Evolutionary conservation across 2,888 invertebrate genomes (phyloP).

Genomic region (Merodon equestris): DNA sequence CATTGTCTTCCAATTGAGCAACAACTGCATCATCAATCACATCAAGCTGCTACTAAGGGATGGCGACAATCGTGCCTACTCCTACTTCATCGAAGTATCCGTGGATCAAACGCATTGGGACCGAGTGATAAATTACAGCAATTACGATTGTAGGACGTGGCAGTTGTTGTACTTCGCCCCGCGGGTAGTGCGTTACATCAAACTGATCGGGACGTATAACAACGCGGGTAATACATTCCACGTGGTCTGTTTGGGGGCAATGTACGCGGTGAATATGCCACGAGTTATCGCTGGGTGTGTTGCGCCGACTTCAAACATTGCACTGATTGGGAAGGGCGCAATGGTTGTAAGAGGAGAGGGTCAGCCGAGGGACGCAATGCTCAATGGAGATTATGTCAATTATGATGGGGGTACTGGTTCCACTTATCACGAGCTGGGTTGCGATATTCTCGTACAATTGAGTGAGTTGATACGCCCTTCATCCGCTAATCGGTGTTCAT

Average conservation of each 20-base stretch:
- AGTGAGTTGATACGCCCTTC: slow-evolving; percentile 78
- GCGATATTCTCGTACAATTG: slow-evolving; percentile 96
- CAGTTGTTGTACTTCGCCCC: slow-evolving; percentile 95
- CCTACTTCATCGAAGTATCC: slow-evolving; percentile 86
- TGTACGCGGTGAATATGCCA: slow-evolving; percentile 88
- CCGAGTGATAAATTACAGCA: slow-evolving; percentile 93
- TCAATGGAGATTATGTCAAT: slow-evolving; percentile 96
- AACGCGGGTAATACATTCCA: slow-evolving; percentile 97
- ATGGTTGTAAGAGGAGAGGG: slow-evolving; percentile 97
- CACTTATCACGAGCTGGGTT: slow-evolving; percentile 97
- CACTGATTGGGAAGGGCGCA: slow-evolving; percentile 93
- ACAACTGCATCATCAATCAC: slow-evolving; percentile 95
- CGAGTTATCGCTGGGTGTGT: slow-evolving; percentile 87
- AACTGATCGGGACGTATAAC: slow-evolving; percentile 94
- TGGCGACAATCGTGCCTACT: slow-evolving; percentile 87
- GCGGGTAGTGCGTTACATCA: slow-evolving; percentile 91
- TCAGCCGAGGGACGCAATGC: slow-evolving; percentile 93
- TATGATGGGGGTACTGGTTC: slow-evolving; percentile 99
- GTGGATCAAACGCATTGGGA: slow-evolving; percentile 98
- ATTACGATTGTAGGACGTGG: slow-evolving; percentile 97
- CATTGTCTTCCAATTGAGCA: slow-evolving; percentile 90
- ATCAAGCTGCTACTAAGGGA: slow-evolving; percentile 97
- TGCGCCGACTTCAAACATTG: slow-evolving; percentile 93
- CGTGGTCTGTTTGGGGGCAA: slow-evolving; percentile 94
- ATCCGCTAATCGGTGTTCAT: not conserved